These are phyloP conservation scores for Rhea americana DNA, from an alignment of 2,113 vertebrate genomes.

Conservation along the genomic window DNA sequence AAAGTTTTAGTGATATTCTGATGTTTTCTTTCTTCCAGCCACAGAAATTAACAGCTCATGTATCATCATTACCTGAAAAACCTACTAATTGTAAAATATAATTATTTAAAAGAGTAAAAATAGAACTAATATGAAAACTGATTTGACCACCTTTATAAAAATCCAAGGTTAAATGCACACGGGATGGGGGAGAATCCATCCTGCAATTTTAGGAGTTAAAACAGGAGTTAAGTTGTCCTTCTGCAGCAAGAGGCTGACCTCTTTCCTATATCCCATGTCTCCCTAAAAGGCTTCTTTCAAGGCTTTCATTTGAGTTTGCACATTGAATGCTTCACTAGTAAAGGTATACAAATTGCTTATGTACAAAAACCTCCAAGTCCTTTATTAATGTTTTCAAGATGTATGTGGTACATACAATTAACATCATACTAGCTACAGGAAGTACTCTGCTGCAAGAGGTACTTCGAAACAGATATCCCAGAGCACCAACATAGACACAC, in stretches of 20 bases:
- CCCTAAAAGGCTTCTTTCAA: background rate
- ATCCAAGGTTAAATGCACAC: background rate
- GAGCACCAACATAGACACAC: constrained; percentile 70
- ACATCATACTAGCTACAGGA: constrained; percentile 71
- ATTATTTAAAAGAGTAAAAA: background rate
- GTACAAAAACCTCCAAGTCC: constrained; percentile 78
- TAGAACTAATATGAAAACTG: background rate
- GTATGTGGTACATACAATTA: constrained; percentile 69
- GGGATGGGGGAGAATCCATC: background rate
- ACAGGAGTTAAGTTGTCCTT: background rate
- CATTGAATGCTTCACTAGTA: background rate
- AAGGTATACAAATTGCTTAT: constrained; percentile 40
- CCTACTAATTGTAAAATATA: no score
- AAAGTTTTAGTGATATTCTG: background rate
- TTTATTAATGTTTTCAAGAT: constrained; percentile 77
- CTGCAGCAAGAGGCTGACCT: background rate
- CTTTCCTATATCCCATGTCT: background rate
- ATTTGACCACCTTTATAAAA: background rate
- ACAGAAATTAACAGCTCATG: background rate
- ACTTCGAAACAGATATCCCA: constrained; percentile 68
- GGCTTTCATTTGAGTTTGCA: background rate
- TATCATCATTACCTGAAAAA: background rate
- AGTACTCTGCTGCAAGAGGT: constrained; percentile 59
- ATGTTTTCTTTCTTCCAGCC: background rate
- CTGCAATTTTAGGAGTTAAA: background rate